Base-by-base conservation (phyloP, 37 sponge, comb jelly and placozoan genomes). In the Aplysina aerophoba region DNA sequence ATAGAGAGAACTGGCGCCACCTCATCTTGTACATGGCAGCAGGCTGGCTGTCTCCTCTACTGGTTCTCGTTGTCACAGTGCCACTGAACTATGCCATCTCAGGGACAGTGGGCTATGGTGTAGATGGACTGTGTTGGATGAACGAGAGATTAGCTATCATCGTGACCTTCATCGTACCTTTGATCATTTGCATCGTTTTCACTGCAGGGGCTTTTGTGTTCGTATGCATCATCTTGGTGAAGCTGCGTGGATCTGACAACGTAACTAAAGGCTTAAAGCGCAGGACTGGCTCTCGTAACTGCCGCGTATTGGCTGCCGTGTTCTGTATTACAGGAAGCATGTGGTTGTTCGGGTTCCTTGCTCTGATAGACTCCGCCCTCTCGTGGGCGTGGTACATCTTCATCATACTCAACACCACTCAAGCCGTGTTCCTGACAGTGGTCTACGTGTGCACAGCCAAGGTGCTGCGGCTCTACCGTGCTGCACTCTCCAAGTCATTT, bases 301-400 rank as follows among this genome's bases (percentile, higher is more conserved):
- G 81, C 40, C 80, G 86, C 0, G 64, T 85, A 11, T 55, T 39
- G 20, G 0, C 59, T 4, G 85, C 86, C 14, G 25, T 85, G 8
- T 81, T 81, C 59, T 56, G 37, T 16, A 31, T 62, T n/a, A 77
- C 80, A 16, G 89, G 89, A 16, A 19, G 77, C 37, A 89, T 85
- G 27, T 89, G 89, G 89, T 20, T 84, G 30, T 89, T 89, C 67
- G 89, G 89, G 30, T 79, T 89, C 50, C 6, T 84, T 0, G 89
- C 89, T 15, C 34, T 84, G 0, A n/a, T 79, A 2, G 50, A 44
- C 50, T 67, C 61, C 15, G 44, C 56, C 41, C 39, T 28, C 0
- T 57, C 28, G 37, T 85, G 85, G 85, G 74, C 81, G 8, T 85
- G 86, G 86, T 89, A 89, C 55, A 34, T 56, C 22, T 89, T 89